A percentile compares a stretch with the other conserved stretches of the same genome.
These are phyloP conservation scores for Epinephelus coioides DNA, from an alignment of 2,797 vertebrate genomes.

Conservation along the genomic window DNA sequence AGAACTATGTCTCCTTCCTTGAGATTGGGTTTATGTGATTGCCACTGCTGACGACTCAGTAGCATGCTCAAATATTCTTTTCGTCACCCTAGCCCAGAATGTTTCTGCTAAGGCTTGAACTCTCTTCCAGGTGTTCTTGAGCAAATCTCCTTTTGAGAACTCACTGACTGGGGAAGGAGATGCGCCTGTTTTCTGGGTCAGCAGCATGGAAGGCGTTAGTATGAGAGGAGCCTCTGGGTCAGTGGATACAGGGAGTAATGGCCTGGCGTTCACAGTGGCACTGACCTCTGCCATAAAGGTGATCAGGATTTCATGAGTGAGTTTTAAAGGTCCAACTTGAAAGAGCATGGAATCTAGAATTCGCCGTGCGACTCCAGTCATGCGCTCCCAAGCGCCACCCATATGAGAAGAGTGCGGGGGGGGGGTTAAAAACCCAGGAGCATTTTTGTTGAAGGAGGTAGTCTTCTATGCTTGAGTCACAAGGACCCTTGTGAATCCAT, in stretches of 20 bases:
- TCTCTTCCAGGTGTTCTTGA: constrained; percentile 14
- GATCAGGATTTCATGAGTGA: not conserved
- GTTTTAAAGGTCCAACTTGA: too few species aligned
- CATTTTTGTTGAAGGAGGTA: not conserved
- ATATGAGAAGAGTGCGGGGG: not conserved
- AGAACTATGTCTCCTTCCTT: constrained; percentile 23
- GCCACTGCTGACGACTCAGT: not conserved
- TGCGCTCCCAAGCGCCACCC: not conserved
- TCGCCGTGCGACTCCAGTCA: not conserved
- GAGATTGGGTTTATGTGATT: not conserved
- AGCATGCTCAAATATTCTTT: not conserved
- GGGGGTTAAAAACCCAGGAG: not conserved
- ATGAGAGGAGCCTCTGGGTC: not conserved
- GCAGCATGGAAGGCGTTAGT: not conserved
- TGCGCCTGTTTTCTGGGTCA: not conserved
- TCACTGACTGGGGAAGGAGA: too few species aligned
- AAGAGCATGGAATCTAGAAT: not conserved
- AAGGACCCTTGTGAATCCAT: not conserved
- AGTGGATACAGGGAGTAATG: too few species aligned
- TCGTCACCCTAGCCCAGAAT: constrained; percentile 9
- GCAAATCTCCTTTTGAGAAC: not conserved
- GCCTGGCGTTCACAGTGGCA: not conserved
- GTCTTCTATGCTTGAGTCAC: not conserved
- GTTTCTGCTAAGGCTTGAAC: constrained; percentile 11
- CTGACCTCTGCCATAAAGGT: not conserved